These are phyloP conservation scores for Andricus quercusramuli DNA, from an alignment of 2,888 invertebrate genomes.

Conservation along the genomic window DNA sequence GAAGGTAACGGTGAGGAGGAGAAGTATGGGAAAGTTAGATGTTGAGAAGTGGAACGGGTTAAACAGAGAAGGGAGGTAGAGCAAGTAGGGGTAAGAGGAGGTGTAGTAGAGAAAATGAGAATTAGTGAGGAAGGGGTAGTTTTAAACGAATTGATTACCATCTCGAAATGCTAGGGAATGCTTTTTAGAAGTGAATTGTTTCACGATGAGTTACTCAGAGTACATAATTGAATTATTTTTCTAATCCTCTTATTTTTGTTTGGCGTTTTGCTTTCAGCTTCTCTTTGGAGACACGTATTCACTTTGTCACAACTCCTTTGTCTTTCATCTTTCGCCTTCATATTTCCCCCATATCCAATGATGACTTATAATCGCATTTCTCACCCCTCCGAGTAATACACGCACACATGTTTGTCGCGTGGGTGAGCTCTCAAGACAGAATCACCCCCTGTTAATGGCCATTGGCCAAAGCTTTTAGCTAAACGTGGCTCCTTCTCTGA, in stretches of 20 bases:
- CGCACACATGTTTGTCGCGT: slow-evolving; percentile 51
- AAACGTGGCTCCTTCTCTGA: slow-evolving; percentile 74
- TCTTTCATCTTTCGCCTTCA: slow-evolving; percentile 71
- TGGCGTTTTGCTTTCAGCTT: neutral
- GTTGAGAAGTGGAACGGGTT: too few relatives aligned
- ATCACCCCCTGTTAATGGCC: slow-evolving; percentile 76
- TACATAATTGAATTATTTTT: neutral
- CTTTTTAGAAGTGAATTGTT: too few relatives aligned
- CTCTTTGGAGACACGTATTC: slow-evolving; percentile 14
- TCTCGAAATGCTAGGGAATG: too few relatives aligned
- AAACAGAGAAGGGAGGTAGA: too few relatives aligned
- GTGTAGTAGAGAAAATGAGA: too few relatives aligned
- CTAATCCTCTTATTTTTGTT: neutral
- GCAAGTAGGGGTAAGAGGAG: too few relatives aligned
- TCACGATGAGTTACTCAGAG: too few relatives aligned
- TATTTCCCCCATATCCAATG: slow-evolving; percentile 72
- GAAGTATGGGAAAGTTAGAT: too few relatives aligned
- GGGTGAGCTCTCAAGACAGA: slow-evolving; percentile 62
- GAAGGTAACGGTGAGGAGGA: too few relatives aligned
- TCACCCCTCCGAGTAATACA: slow-evolving; percentile 62
- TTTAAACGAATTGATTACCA: too few relatives aligned
- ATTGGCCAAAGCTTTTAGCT: slow-evolving; percentile 77
- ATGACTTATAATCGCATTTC: slow-evolving; percentile 79
- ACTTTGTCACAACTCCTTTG: slow-evolving; percentile 54
- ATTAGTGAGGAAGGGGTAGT: too few relatives aligned